Base-by-base conservation (phyloP, 23 tunicate species). In the Ciona savignyi region DNA sequence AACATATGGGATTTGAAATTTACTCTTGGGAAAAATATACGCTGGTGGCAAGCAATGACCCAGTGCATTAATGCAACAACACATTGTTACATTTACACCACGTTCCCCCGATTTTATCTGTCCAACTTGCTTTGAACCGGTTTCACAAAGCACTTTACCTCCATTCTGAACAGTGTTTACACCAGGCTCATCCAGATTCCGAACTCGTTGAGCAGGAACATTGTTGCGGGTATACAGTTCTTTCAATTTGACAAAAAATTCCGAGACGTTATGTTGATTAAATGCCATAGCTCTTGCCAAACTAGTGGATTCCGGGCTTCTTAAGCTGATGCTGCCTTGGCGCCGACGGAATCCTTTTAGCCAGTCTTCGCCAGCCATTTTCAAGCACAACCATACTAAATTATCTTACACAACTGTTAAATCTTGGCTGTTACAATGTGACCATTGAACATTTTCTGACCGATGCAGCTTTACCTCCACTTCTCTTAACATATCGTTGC, bases 341-440 rank as follows among this genome's bases (percentile, higher is more conserved):
- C 84, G 60, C 30, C 25, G 23, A 11, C 77, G 77, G 25, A 79
- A 79, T 26, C 77, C 84, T 71, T 60, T 51, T 26, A 79, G 70
- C 84, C 84, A 79, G 34, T 79, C 77, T 25, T 79, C 84, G 1
- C 84, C 77, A 26, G n/a, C n/a, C n/a, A n/a, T n/a, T n/a, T n/a
- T n/a, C n/a, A n/a, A n/a, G n/a, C n/a, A n/a, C n/a, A n/a, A n/a
- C n/a, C n/a, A n/a, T n/a, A n/a, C n/a, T n/a, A n/a, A n/a, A n/a
- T n/a, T n/a, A n/a, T n/a, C n/a, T n/a, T n/a, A n/a, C n/a, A n/a
- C n/a, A n/a, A n/a, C n/a, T n/a, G n/a, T n/a, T n/a, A n/a, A n/a
- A n/a, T n/a, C n/a, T n/a, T n/a, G n/a, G n/a, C n/a, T n/a, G n/a
- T n/a, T n/a, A n/a, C n/a, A n/a, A n/a, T n/a, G n/a, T n/a, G n/a